Evolutionary conservation across 2,888 invertebrate genomes (phyloP).

Genomic region (Acleris emargana): DNA sequence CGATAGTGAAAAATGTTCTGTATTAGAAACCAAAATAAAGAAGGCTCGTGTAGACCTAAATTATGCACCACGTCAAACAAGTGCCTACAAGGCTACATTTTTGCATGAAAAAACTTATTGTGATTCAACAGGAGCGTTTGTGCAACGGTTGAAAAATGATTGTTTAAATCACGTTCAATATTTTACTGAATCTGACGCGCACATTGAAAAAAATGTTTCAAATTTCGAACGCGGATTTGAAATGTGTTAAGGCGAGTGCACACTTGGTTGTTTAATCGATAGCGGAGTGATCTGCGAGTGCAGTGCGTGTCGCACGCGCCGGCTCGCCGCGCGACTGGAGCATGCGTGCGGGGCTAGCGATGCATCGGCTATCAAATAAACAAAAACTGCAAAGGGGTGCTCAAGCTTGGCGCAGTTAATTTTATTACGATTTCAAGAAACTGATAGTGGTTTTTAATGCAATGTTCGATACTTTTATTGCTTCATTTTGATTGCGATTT

Average conservation of each 20-base stretch:
- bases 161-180: constrained; percentile 21
- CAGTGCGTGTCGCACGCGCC: constrained; percentile 75
- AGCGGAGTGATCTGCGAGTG: constrained; percentile 47
- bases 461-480: constrained; percentile 37
- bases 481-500: constrained; percentile 22
- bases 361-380: constrained; percentile 80
- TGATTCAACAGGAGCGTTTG: constrained; percentile 24
- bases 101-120: constrained; percentile 43
- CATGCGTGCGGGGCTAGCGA: constrained; percentile 70
- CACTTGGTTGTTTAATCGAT: constrained; percentile 45
- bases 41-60: constrained; percentile 53
- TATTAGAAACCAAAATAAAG: constrained; percentile 66
- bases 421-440: constrained; percentile 58
- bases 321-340: constrained; percentile 58
- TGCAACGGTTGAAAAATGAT: constrained; percentile 35
- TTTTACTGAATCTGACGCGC: constrained; percentile 3
- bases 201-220: constrained; percentile 26
- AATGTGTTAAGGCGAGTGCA: constrained; percentile 48
- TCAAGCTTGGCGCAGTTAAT: constrained; percentile 61
- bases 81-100: constrained; percentile 64
- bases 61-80: constrained; percentile 63
- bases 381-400: constrained; percentile 72
- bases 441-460: constrained; percentile 49
- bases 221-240: constrained; percentile 39
- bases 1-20: constrained; percentile 73